Evolutionary conservation across 2,797 vertebrate species (phyloP).

Genomic region (Cercopithecus neglectus): DNA sequence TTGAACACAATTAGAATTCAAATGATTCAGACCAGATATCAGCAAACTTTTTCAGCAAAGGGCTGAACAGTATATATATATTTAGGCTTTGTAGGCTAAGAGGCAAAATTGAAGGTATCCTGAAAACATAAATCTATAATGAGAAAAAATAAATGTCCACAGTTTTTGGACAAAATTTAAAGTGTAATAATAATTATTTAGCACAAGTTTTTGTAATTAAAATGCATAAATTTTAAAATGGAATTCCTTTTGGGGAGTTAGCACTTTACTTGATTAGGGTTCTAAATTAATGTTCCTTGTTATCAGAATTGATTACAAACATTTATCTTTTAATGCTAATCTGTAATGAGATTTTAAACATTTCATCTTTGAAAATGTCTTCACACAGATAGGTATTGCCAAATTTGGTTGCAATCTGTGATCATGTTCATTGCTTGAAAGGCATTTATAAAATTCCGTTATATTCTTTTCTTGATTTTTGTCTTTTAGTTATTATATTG

Average conservation of each 20-base stretch:
- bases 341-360: slow-evolving; percentile 14
- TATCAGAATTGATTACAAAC: neutral
- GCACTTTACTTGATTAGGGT: neutral
- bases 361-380: neutral
- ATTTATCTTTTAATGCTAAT: neutral
- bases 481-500: neutral
- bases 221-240: neutral
- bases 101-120: neutral
- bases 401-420: neutral
- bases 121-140: neutral
- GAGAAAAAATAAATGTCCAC: neutral
- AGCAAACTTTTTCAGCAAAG: neutral
- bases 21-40: neutral
- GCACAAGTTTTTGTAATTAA: neutral
- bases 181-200: neutral
- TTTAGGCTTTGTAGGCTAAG: neutral
- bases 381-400: neutral
- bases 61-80: neutral
- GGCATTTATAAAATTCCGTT: neutral
- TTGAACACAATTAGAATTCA: slow-evolving; percentile 7
- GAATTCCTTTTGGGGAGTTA: neutral
- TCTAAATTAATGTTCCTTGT: slow-evolving; percentile 4
- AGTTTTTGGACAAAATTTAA: neutral
- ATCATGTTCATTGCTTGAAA: neutral
- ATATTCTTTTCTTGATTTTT: neutral